These are phyloP conservation scores for Petaurus breviceps DNA, from an alignment of 2,113 vertebrate species.

Conservation along the genomic window DNA sequence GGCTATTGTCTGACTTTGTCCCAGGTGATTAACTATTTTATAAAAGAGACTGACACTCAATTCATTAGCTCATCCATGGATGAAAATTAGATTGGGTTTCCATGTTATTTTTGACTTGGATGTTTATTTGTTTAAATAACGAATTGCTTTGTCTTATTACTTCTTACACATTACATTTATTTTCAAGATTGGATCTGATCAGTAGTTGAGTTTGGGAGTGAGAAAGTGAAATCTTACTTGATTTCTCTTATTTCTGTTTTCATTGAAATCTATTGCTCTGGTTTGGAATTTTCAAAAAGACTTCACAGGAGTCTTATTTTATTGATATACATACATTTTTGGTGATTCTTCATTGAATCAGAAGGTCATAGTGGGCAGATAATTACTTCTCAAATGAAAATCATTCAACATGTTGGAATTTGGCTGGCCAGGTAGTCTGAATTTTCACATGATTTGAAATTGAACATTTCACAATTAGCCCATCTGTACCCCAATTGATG, in stretches of 20 bases:
- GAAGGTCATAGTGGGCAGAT: background rate
- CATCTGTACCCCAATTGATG: slow-evolving; percentile 65
- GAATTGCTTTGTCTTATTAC: slow-evolving; percentile 64
- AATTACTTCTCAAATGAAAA: slow-evolving; percentile 18
- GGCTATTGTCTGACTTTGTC: slow-evolving; percentile 54
- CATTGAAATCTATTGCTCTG: background rate
- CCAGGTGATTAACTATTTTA: slow-evolving; percentile 21
- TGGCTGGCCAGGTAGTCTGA: slow-evolving; percentile 2
- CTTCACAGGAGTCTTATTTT: slow-evolving; percentile 13
- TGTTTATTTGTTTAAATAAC: slow-evolving; percentile 66
- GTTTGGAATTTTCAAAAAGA: background rate
- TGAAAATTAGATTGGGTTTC: slow-evolving; percentile 60
- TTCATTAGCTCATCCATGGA: slow-evolving; percentile 43
- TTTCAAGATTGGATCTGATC: slow-evolving; percentile 54
- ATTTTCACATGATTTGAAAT: no score
- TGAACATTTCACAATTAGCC: slow-evolving; percentile 38
- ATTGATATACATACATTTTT: background rate
- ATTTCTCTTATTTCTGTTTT: slow-evolving; percentile 30
- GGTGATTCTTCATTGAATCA: slow-evolving; percentile 1
- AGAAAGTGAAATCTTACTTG: background rate
- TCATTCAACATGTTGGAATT: slow-evolving; percentile 3
- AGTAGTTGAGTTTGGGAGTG: slow-evolving; percentile 5
- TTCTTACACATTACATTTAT: slow-evolving; percentile 43
- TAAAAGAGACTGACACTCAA: slow-evolving; percentile 32
- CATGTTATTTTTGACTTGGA: slow-evolving; percentile 60